A percentile compares a stretch with the other conserved stretches of the same genome.
phyloP scores from a whole-genome alignment of 2,888 invertebrate species.

The Abscondita cerata region DNA sequence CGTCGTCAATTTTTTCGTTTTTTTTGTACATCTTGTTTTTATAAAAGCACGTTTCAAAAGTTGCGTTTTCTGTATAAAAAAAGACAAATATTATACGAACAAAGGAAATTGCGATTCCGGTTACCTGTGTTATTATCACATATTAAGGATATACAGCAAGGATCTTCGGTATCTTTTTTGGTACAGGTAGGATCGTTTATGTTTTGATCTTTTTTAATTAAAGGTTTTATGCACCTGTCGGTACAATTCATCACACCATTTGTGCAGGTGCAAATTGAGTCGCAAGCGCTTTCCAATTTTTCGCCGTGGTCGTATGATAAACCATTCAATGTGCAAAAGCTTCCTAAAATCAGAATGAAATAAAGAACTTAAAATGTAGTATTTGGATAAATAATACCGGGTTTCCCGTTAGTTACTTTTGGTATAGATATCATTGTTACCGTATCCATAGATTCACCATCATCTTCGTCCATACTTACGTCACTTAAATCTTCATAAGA shows the following conservation, averaged over 20 bases:
- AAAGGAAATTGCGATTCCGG: too few relatives aligned
- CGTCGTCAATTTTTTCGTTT: conserved; percentile 78
- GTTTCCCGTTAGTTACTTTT: conserved; percentile 6
- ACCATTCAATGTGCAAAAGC: conserved; percentile 55
- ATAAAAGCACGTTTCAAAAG: conserved; percentile 67
- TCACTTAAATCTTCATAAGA: conserved; percentile 73
- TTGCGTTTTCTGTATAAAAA: conserved; percentile 48
- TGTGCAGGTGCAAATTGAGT: conserved; percentile 77
- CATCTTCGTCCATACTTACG: conserved; percentile 76
- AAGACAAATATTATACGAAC: too few relatives aligned
- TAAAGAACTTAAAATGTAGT: too few relatives aligned
- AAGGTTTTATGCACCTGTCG: conserved; percentile 71
- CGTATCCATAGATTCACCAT: conserved; percentile 56
- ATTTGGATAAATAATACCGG: conserved; percentile 10
- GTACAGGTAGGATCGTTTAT: conserved; percentile 75
- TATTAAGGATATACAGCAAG: conserved; percentile 73
- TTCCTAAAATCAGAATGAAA: conserved; percentile 8
- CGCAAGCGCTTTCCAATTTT: conserved; percentile 75
- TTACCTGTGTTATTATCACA: conserved; percentile 71
- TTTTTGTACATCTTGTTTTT: conserved; percentile 75
- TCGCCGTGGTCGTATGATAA: conserved; percentile 69
- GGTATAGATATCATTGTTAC: conserved; percentile 2
- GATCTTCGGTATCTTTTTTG: conserved; percentile 72
- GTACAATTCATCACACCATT: conserved; percentile 77
- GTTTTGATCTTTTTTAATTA: conserved; percentile 71